phyloP scores from a whole-genome alignment of 2,797 vertebrate species.

The Acrocephalus scirpaceus region DNA sequence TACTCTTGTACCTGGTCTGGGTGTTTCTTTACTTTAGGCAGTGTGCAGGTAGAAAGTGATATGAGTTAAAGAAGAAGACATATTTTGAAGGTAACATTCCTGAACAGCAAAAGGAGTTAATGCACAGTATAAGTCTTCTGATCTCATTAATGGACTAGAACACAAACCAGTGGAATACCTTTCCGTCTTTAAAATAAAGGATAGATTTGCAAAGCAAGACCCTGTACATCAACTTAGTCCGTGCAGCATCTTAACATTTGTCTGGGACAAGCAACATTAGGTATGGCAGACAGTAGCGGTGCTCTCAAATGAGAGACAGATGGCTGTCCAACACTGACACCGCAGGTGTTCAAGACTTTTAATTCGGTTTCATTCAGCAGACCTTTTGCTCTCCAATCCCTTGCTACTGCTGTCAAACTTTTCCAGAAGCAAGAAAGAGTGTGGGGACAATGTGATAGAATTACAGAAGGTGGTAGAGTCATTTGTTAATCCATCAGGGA shows the following conservation, averaged over 20 bases:
- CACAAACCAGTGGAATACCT: background rate
- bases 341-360: background rate
- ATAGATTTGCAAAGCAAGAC: background rate
- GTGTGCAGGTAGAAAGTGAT: background rate
- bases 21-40: background rate
- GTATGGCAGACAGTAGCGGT: background rate
- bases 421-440: background rate
- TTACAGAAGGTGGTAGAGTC: background rate
- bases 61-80: background rate
- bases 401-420: background rate
- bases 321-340: constrained; percentile 40
- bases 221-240: background rate
- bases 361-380: background rate
- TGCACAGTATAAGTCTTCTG: background rate
- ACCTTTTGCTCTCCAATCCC: constrained; percentile 26
- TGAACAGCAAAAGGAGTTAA: background rate
- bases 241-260: background rate
- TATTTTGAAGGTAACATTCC: background rate
- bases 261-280: constrained; percentile 12
- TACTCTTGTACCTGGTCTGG: background rate
- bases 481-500: background rate
- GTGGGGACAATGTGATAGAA: background rate
- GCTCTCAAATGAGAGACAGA: constrained; percentile 35
- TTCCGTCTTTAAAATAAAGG: background rate
- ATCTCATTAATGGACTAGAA: background rate